Conservation (phyloP, 1,140 invertebrate genomes). For the Mizuhopecten yessoensis region DNA sequence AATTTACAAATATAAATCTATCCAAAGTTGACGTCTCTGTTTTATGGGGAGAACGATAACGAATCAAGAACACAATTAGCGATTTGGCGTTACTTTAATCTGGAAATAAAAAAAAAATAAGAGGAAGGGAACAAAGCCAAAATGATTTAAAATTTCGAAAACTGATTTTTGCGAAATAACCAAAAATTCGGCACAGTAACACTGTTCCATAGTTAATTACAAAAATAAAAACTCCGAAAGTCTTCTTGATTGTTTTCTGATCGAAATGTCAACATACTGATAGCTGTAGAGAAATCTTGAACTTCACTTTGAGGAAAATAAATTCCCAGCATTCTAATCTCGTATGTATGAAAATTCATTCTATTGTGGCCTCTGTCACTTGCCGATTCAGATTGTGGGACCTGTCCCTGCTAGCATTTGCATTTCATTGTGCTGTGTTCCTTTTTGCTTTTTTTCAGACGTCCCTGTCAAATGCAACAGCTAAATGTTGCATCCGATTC, state of each 20-base stretch:
- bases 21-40: no score
- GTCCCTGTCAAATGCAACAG: slow-evolving; percentile 31
- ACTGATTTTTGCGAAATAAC: not conserved
- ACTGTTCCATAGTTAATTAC: slow-evolving; percentile 35
- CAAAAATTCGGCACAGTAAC: not conserved
- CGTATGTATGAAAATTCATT: slow-evolving; percentile 39
- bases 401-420: slow-evolving; percentile 19
- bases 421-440: slow-evolving; percentile 10
- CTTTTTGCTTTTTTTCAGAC: slow-evolving; percentile 39
- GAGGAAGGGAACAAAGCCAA: no score
- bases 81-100: not conserved
- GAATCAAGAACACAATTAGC: no score
- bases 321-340: slow-evolving; percentile 34
- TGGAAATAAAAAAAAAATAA: not conserved
- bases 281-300: slow-evolving; percentile 9
- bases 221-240: not conserved
- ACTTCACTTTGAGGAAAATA: slow-evolving; percentile 35
- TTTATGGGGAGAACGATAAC: no score
- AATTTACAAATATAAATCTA: no score
- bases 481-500: slow-evolving; percentile 18
- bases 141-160: not conserved
- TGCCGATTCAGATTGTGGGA: slow-evolving; percentile 25
- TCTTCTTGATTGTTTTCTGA: slow-evolving; percentile 31
- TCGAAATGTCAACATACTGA: slow-evolving; percentile 21
- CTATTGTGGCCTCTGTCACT: slow-evolving; percentile 31